Conservation (phyloP, 2,888 invertebrate genomes). For the Megaustenia siamemsis region DNA sequence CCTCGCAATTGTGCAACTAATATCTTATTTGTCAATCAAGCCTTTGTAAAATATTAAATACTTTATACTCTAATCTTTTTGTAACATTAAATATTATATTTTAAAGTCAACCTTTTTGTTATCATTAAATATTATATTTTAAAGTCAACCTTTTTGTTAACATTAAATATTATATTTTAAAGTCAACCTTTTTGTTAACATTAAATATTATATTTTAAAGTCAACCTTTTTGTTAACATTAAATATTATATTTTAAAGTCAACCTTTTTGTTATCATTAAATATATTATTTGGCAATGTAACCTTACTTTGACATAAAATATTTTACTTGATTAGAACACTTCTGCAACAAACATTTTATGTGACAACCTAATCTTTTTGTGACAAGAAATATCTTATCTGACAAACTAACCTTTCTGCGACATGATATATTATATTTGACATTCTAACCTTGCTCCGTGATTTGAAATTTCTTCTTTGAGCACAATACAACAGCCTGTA, state of each 20-base stretch:
- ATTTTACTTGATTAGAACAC: not conserved
- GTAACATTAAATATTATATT: too few relatives aligned
- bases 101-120: too few relatives aligned
- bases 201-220: too few relatives aligned
- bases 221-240: not conserved
- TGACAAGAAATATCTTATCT: not conserved
- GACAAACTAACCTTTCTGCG: not conserved
- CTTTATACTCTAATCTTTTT: too few relatives aligned
- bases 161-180: too few relatives aligned
- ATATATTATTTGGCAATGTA: not conserved
- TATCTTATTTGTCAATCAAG: too few relatives aligned
- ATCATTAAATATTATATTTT: too few relatives aligned
- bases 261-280: not conserved
- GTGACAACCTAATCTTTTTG: constrained; percentile 85
- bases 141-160: too few relatives aligned
- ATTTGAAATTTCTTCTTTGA: constrained; percentile 98
- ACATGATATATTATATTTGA: not conserved
- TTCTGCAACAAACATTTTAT: not conserved
- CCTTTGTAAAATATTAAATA: too few relatives aligned
- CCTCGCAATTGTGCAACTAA: too few relatives aligned
- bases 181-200: too few relatives aligned
- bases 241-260: not conserved
- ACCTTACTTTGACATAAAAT: not conserved
- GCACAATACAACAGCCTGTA: constrained; percentile 98
- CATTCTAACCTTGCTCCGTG: constrained; percentile 91